Evolutionary conservation across 2,113 vertebrate genomes (phyloP), one percentile per base, ranked within the genome.

Genomic region (Etheostoma cragini): DNA sequence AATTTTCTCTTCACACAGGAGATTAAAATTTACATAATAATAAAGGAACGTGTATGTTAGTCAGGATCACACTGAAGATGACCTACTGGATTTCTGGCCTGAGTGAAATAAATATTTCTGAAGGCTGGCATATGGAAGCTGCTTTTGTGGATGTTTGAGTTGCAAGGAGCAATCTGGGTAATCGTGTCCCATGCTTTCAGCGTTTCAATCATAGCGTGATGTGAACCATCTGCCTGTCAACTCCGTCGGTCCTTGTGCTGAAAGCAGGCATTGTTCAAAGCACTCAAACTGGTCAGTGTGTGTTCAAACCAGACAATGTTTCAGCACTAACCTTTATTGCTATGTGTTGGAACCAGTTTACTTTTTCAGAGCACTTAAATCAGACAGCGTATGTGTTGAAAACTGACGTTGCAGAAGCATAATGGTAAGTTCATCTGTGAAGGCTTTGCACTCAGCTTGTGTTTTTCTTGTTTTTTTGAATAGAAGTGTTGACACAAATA

Each of bases 211-310:
- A 15, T 72, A 21, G 63, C 57, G 58, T 81, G 87, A 86, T 78
- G 72, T 45, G 67, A 84, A 85, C 72, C 81, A 82, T 88, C 82
- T 90, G 86, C 85, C 80, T 87, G 82, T 88, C 82, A 76, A 82
- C 81, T 84, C 82, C 82, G 79, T 81, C 76, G 38, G 74, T 88
- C 35, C 35, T 16, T 10, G 50, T 64, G 64, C 63, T 89, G 86
- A 93, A 87, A 84, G 83, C 76, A 72, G 74, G 7, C 73, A 76
- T 90, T 89, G 83, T 91, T 85, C 46, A 68, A 72, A 80, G 85
- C 78, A 77, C 83, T 86, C 65, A 81, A 19, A 66, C 67, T 81
- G 73, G 35, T 85, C 72, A 53, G 45, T 70, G 62, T 81, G 65
- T 69, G 57, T 83, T 81, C 38, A 80, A 78, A 80, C 62, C 85